Base-by-base conservation (phyloP, 2,888 invertebrate species). In the Capitulum mitella region DNA sequence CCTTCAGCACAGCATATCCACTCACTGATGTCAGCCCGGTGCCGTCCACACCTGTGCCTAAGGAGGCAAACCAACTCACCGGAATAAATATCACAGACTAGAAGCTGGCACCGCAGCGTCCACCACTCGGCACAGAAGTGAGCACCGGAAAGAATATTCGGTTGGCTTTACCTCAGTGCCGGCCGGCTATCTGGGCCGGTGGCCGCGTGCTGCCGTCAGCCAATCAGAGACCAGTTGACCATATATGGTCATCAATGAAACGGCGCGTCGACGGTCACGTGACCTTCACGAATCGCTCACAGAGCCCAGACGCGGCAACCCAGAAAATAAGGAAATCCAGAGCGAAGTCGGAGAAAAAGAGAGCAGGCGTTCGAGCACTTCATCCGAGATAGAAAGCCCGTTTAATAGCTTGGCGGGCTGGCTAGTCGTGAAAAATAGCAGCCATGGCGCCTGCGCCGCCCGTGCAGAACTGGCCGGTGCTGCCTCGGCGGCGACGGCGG, bases 191-290 rank as follows among this genome's bases (percentile, higher is more conserved):
- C 34, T 37, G 37, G 70, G 37, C 70, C 34, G 37, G 29, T 37
- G 64, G 19, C 34, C 32, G 37, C 26, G 19, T n/a, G 22, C 70
- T 16, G 70, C 70, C 58, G 70, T 70, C 70, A 70, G 70, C 70
- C 70, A 70, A 70, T 70, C 34, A 37, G 70, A 34, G 37, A 5
- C 10, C 37, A 70, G 70, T 22, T 70, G 70, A 70, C 70, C 70
- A 70, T 70, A 70, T 70, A 70, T 70, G 70, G 70, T 70, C 34
- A 70, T 58, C 58, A 58, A 58, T 58, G 58, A n/a, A 58, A 58
- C 58, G n/a, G 58, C n/a, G 29, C 58, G n/a, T 26, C 54, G 54
- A 54, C 54, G 54, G 58, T 58, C 58, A 58, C 58, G 58, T 58
- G 58, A 58, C 58, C 58, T 43, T 43, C 8, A 29, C 58, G 58